Evolutionary conservation across 2,797 vertebrate species (phyloP).

Genomic region (Sylvia borin): DNA sequence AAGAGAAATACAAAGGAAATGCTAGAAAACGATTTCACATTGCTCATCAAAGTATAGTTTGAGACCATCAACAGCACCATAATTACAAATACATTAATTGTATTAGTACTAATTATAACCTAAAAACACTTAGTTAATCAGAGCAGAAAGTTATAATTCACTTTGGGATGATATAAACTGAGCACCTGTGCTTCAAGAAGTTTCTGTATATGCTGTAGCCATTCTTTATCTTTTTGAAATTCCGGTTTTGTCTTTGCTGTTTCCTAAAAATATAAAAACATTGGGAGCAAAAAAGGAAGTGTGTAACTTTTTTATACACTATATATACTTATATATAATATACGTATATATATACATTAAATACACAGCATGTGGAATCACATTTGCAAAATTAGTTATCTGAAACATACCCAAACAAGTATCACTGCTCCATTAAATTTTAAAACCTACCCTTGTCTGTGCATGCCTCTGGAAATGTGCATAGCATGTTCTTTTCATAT

Average conservation of each 20-base stretch:
- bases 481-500: background rate
- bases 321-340: background rate
- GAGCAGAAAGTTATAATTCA: background rate
- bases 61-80: background rate
- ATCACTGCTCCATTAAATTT: background rate
- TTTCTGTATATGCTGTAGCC: conserved; percentile 83
- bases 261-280: conserved; percentile 71
- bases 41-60: background rate
- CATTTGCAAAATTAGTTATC: background rate
- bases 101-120: background rate
- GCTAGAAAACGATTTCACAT: background rate
- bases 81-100: background rate
- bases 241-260: conserved; percentile 67
- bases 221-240: conserved; percentile 81
- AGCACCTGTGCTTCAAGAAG: conserved; percentile 89
- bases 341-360: background rate
- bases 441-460: background rate
- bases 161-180: background rate
- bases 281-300: background rate
- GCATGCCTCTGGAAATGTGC: background rate
- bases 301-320: background rate
- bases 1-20: conserved; percentile 40
- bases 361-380: background rate
- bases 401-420: background rate
- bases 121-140: conserved; percentile 7